phyloP scores from a whole-genome alignment of 2,888 invertebrate genomes.

The Brachypalpus laphriformis region DNA sequence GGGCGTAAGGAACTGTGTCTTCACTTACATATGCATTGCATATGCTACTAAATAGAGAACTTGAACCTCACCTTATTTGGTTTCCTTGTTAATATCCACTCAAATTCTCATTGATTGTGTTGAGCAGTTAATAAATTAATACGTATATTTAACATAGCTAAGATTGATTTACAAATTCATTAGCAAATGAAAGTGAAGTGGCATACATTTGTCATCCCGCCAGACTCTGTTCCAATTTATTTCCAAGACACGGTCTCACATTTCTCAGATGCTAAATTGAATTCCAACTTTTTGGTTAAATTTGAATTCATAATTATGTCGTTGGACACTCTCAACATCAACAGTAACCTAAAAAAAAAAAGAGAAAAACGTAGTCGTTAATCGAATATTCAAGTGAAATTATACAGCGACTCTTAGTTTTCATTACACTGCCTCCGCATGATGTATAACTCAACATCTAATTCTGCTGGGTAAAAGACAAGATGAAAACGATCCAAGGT shows the following conservation, averaged over 20 bases:
- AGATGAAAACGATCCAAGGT: neutral
- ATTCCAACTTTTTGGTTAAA: neutral
- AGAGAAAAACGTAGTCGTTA: neutral
- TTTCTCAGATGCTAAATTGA: neutral
- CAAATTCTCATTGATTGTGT: too few relatives aligned
- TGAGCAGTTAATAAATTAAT: too few relatives aligned
- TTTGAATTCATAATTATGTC: neutral
- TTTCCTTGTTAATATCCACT: too few relatives aligned
- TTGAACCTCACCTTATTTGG: too few relatives aligned
- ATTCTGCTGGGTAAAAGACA: neutral
- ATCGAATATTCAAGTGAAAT: conserved; percentile 31
- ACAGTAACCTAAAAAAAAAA: conserved; percentile 11
- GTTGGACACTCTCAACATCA: neutral
- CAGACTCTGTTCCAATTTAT: neutral
- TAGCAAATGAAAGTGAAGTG: conserved; percentile 17
- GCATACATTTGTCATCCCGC: neutral
- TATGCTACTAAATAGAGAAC: too few relatives aligned
- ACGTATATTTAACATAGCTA: too few relatives aligned
- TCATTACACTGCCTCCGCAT: neutral
- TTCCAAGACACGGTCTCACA: neutral
- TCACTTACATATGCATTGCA: too few relatives aligned
- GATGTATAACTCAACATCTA: neutral
- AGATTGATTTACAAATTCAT: conserved; percentile 11
- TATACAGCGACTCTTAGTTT: neutral
- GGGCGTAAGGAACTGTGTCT: too few relatives aligned